Percentiles rank a stretch among this genome's conserved stretches.
These are phyloP conservation scores for Musca domestica DNA, from an alignment of 1,140 invertebrate species.

Conservation along the genomic window DNA sequence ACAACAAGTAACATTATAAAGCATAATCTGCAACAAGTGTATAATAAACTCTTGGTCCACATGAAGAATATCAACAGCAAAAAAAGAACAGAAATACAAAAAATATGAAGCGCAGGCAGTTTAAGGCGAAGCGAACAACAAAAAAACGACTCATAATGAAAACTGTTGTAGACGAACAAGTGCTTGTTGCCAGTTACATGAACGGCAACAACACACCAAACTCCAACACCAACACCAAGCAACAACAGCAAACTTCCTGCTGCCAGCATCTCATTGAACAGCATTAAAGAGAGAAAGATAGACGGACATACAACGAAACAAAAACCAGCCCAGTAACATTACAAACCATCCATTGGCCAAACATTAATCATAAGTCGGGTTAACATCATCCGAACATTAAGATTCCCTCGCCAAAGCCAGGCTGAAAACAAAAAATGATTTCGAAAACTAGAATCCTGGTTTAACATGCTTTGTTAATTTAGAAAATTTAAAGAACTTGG, in stretches of 20 bases:
- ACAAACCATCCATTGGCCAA: not conserved
- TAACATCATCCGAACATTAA: too few relatives aligned
- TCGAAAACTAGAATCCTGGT: too few relatives aligned
- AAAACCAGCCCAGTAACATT: slow-evolving; percentile 16
- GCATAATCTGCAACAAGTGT: slow-evolving; percentile 16
- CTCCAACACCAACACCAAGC: not conserved
- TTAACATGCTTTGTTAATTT: too few relatives aligned
- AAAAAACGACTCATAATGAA: not conserved
- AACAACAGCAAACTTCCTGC: not conserved
- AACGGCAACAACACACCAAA: not conserved
- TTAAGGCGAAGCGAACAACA: not conserved
- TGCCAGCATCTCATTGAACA: not conserved
- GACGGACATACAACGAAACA: not conserved
- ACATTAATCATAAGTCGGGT: slow-evolving; percentile 15
- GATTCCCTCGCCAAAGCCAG: too few relatives aligned
- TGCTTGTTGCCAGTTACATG: slow-evolving; percentile 14
- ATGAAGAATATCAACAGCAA: too few relatives aligned
- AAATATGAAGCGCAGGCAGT: not conserved
- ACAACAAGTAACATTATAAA: slow-evolving; percentile 18
- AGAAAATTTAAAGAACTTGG: too few relatives aligned
- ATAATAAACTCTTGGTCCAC: slow-evolving; percentile 8
- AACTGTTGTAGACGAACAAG: not conserved
- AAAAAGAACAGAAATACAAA: not conserved
- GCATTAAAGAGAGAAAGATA: not conserved
- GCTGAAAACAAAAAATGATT: too few relatives aligned